A percentile compares a stretch with the other conserved stretches of the same genome.
Evolutionary conservation across 2,113 vertebrate species (phyloP).

Genomic region (Urocitellus parryii): DNA sequence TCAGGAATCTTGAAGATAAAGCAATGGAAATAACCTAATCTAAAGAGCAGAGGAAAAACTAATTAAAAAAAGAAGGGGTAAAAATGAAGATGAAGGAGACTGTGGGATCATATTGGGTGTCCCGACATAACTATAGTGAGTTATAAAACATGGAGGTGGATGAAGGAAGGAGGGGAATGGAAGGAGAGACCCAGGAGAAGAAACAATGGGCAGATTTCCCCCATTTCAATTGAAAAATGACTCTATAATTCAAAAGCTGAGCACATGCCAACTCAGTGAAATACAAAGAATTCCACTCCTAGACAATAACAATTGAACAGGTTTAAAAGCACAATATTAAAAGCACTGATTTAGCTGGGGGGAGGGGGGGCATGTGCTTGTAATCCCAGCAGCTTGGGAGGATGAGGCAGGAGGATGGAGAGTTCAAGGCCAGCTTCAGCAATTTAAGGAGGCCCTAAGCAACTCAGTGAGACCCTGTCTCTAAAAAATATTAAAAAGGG

Average conservation of each 20-base stretch:
- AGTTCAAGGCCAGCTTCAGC: too few species aligned
- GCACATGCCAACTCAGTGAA: neutral
- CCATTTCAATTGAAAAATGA: neutral
- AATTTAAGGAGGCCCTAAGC: too few species aligned
- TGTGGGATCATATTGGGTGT: neutral
- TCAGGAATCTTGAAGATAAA: neutral
- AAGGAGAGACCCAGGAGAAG: neutral
- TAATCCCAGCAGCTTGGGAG: too few species aligned
- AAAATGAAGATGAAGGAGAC: neutral
- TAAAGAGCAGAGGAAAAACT: neutral
- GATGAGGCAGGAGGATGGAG: too few species aligned
- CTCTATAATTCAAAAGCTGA: neutral
- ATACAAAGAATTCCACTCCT: neutral
- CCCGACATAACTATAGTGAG: neutral
- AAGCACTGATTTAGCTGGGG: neutral
- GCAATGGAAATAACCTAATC: neutral
- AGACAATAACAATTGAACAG: neutral
- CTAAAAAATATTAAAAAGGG: too few species aligned
- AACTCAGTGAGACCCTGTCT: too few species aligned
- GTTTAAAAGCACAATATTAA: neutral
- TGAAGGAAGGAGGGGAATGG: neutral
- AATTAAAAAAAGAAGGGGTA: too few species aligned
- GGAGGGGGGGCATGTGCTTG: too few species aligned
- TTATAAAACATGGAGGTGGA: neutral
- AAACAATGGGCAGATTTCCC: neutral